Evolutionary conservation across 2,797 vertebrate genomes (phyloP).

Genomic region (Falco rusticolus): DNA sequence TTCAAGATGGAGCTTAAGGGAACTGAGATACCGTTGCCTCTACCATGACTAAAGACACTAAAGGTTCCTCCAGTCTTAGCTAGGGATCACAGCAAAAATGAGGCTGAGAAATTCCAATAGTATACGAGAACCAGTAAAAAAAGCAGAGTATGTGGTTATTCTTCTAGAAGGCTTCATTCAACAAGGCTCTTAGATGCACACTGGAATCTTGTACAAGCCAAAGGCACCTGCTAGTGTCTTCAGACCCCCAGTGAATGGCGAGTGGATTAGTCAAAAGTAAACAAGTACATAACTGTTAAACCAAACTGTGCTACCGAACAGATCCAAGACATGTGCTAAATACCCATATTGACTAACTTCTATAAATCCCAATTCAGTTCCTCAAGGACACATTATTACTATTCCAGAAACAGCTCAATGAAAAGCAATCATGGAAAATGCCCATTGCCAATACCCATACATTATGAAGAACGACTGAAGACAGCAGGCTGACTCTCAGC

Average conservation of each 20-base stretch:
- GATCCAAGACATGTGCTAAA: background rate
- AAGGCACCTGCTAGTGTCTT: background rate
- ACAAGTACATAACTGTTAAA: background rate
- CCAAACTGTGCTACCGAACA: background rate
- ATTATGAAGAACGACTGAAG: background rate
- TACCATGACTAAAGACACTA: background rate
- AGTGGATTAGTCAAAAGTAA: background rate
- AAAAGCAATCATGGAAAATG: background rate
- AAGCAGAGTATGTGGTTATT: background rate
- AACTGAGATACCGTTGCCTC: background rate
- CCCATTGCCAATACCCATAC: background rate
- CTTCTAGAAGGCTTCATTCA: background rate
- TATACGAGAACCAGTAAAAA: background rate
- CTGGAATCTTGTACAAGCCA: background rate
- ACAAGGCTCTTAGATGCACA: background rate
- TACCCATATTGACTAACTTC: background rate
- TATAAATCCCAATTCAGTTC: background rate
- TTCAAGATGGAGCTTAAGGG: background rate
- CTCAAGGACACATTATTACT: background rate
- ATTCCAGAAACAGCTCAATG: background rate
- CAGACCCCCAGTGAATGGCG: background rate
- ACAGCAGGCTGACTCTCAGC: background rate
- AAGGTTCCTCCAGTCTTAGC: background rate
- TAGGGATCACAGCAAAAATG: background rate
- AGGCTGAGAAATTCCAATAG: background rate